Percentiles rank a stretch among this genome's conserved stretches.
phyloP scores from a whole-genome alignment of 2,113 vertebrate species.

The Mesoclemmys tuberculata region DNA sequence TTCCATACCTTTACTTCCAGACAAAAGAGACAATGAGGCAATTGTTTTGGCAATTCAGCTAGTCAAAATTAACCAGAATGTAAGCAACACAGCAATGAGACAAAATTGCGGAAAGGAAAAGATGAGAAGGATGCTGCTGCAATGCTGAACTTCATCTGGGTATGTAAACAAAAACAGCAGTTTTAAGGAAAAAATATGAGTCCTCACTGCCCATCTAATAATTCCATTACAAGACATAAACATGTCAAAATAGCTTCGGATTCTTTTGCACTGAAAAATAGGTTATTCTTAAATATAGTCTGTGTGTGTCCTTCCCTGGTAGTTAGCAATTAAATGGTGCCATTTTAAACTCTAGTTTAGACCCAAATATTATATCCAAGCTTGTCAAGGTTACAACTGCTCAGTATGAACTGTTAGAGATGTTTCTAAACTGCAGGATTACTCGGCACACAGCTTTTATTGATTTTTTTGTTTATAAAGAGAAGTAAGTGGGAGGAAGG shows the following conservation, averaged over 20 bases:
- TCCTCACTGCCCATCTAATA: constrained; percentile 41
- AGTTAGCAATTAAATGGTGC: constrained; percentile 34
- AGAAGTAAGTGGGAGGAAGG: not conserved
- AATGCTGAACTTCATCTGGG: not conserved
- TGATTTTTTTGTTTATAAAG: not conserved
- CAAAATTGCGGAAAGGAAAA: constrained; percentile 39
- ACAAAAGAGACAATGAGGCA: constrained; percentile 16
- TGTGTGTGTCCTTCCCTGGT: constrained; percentile 48
- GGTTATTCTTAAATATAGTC: constrained; percentile 37
- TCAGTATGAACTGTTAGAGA: constrained; percentile 15
- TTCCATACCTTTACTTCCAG: not conserved
- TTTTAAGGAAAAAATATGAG: not conserved
- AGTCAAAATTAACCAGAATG: not conserved
- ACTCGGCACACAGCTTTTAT: not conserved
- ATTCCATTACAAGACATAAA: constrained; percentile 59
- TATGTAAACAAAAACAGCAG: constrained; percentile 41
- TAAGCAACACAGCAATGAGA: constrained; percentile 38
- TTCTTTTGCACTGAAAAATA: constrained; percentile 46
- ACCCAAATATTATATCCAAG: not conserved
- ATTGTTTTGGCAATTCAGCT: not conserved
- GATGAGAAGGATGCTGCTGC: not conserved
- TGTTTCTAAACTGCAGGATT: not conserved
- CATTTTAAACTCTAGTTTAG: constrained; percentile 25
- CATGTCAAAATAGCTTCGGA: constrained; percentile 56
- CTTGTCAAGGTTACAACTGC: constrained; percentile 42